Conservation (phyloP, 2,113 vertebrate species). For the Eupsittula cactorum region DNA sequence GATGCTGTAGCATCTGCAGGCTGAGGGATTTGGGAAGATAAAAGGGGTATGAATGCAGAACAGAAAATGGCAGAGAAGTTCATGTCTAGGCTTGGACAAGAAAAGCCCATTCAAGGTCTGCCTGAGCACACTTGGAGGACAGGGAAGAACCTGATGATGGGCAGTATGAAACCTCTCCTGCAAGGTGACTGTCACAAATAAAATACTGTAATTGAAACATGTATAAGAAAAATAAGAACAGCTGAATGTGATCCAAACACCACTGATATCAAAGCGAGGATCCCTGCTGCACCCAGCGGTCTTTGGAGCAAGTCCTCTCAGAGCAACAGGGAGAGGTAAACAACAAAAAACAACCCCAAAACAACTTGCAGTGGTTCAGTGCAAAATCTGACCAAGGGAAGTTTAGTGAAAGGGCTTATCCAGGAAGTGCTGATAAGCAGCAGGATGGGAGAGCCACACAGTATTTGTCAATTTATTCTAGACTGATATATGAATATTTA, state of each 20-base stretch:
- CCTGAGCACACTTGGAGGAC: not conserved
- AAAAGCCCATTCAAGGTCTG: not conserved
- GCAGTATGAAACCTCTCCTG: conserved; percentile 33
- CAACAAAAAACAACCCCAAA: not conserved
- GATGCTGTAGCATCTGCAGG: not conserved
- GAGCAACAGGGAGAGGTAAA: conserved; percentile 21
- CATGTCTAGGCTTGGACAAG: not conserved
- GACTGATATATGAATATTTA: conserved; percentile 73
- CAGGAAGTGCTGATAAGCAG: conserved; percentile 75
- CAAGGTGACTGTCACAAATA: conserved; percentile 58
- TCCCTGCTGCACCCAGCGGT: not conserved
- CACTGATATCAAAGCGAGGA: not conserved
- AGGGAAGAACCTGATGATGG: conserved; percentile 8
- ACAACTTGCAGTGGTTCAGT: conserved; percentile 49
- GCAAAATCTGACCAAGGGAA: conserved; percentile 67
- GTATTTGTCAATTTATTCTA: conserved; percentile 77
- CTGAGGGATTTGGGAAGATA: not conserved
- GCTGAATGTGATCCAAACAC: not conserved
- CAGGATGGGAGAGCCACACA: conserved; percentile 66
- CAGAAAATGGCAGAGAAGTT: not conserved
- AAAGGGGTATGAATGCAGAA: not conserved
- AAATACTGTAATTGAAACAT: conserved; percentile 63
- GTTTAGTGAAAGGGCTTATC: conserved; percentile 67
- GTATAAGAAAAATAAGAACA: conserved; percentile 57
- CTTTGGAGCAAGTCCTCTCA: not conserved